A percentile compares a stretch with the other conserved stretches of the same genome.
These are phyloP conservation scores for Drosophila picticornis DNA, from an alignment of 2,888 invertebrate species.

Conservation along the genomic window DNA sequence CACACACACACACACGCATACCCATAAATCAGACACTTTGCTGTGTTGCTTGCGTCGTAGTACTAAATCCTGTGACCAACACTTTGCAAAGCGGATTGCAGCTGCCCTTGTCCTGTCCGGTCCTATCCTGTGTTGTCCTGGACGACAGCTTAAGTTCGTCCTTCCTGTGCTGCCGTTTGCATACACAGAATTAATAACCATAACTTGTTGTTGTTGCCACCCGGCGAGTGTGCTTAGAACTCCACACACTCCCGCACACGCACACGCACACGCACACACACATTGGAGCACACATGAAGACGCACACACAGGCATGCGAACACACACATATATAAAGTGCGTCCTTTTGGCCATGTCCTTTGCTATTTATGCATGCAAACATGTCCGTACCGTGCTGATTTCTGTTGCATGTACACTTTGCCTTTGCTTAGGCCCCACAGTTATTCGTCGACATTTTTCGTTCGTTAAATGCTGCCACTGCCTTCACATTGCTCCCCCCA, in stretches of 20 bases:
- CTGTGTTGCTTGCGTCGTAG: conserved; percentile 46
- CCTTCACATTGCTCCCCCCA: not conserved
- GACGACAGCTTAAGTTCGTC: conserved; percentile 60
- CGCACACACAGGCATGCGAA: conserved; percentile 4
- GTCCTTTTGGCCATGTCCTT: conserved; percentile 63
- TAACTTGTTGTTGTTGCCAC: conserved; percentile 65
- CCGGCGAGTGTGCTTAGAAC: conserved; percentile 33
- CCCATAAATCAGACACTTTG: conserved; percentile 74
- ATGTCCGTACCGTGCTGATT: conserved; percentile 74
- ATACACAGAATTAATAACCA: conserved; percentile 80
- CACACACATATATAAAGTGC: conserved; percentile 15
- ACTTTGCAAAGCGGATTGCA: conserved; percentile 77
- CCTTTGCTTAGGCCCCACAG: conserved; percentile 54
- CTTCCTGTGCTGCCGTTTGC: conserved; percentile 69
- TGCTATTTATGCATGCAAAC: conserved; percentile 80
- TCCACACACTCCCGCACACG: conserved; percentile 19
- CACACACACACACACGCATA: conserved; percentile 6
- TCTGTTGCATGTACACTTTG: conserved; percentile 69
- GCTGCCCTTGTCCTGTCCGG: conserved; percentile 33
- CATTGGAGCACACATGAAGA: not conserved
- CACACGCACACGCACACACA: conserved; percentile 1
- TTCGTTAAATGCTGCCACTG: conserved; percentile 54
- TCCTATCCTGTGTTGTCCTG: conserved; percentile 16
- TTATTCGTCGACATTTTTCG: conserved; percentile 57
- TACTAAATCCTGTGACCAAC: conserved; percentile 75